Percentiles rank a stretch among this genome's conserved stretches.
Conservation (phyloP, 2,113 vertebrate genomes). For the Coptodon rendalli region DNA sequence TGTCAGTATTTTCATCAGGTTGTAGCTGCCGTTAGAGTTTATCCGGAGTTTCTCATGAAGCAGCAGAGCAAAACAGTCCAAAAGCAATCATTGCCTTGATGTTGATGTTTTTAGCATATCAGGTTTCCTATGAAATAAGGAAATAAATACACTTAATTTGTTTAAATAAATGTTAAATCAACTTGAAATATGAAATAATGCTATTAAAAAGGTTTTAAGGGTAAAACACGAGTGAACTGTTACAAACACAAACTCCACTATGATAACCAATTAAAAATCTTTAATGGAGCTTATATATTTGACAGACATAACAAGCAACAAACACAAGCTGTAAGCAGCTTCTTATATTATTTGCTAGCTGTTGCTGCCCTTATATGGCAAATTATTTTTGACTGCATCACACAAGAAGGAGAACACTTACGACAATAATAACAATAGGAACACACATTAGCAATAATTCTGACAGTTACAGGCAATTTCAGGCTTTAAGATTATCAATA, state of each 20-base stretch:
- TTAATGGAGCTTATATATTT: not conserved
- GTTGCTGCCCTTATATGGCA: not conserved
- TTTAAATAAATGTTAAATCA: not conserved
- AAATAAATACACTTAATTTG: not conserved
- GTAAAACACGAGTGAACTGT: not conserved
- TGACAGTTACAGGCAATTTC: not conserved
- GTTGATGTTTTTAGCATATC: not conserved
- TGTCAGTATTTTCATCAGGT: not conserved
- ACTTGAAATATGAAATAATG: not conserved
- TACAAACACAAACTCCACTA: not conserved
- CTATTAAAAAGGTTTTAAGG: not conserved
- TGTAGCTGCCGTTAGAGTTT: not conserved
- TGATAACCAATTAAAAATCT: not conserved
- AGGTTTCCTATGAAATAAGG: not conserved
- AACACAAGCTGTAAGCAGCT: not conserved
- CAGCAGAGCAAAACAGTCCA: not conserved
- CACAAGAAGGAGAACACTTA: not conserved
- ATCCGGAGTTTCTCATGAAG: not conserved
- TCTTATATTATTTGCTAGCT: not conserved
- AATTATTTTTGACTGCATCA: not conserved
- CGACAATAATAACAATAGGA: not conserved
- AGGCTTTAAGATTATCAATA: not conserved
- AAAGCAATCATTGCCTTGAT: not conserved
- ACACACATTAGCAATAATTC: not conserved
- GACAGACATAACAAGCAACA: not conserved